Evolutionary conservation across 2,797 vertebrate species (phyloP), one percentile per base, ranked within the genome.

Genomic region (Mallotus villosus): DNA sequence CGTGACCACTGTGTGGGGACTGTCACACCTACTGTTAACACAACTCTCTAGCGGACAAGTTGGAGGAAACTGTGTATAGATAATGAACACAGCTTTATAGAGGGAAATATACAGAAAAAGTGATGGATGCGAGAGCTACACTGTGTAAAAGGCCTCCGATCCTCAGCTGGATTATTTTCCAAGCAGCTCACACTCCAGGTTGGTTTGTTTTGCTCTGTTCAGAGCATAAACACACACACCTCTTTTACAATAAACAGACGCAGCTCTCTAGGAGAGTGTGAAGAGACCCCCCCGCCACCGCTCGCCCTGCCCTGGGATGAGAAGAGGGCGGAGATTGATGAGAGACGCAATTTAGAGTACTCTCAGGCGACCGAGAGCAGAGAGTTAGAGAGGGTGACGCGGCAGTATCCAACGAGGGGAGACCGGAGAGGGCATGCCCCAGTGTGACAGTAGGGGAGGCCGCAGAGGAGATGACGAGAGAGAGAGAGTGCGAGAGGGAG

Each of bases 161-260:
- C 41, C 7, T 51, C 53, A 1, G 63, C 53, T 64, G 75, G 81
- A 87, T 91, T 85, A 87, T 87, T 88, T 86, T 78, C 75, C 64
- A n/a, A 87, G 74, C 80, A 80, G 77, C 78, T 89, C 83, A 82
- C 87, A 89, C 88, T 89, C 86, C 64, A 62, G 69, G 46, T 60
- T 34, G 58, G 84, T 89, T 90, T 90, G 87, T 87, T 90, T 88
- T 82, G 64, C 80, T 84, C 77, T 19, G 7, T 11, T 5, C 46
- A 82, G 75, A 81, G 69, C 79, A 81, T 85, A 90, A 88, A 89
- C 81, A 84, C 85, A 75, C 74, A 84, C 82, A 85, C 73, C 74
- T 87, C 84, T 82, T 79, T 82, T 81, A 84, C 81, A 90, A 88
- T 87, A 90, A 91, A 89, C 83, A 86, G 76, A 81, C 76, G 84